Conservation (phyloP, 2,797 vertebrate genomes). For the Typhlichthys subterraneus region DNA sequence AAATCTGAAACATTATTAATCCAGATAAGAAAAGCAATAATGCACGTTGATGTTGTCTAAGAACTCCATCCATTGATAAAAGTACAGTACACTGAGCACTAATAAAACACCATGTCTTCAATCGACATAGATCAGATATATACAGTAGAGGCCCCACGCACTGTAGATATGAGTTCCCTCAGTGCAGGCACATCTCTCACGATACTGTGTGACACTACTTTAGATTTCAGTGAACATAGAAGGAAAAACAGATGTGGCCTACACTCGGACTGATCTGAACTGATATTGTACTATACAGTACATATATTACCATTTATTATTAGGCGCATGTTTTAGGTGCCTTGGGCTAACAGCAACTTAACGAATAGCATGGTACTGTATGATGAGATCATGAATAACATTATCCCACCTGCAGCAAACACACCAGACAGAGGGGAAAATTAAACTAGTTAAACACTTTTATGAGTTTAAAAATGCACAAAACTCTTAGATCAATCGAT, state of each 20-base stretch:
- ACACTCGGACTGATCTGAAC: conserved; percentile 12
- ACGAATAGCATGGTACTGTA: not conserved
- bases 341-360: conserved; percentile 29
- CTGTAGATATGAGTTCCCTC: conserved; percentile 7
- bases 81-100: conserved; percentile 15
- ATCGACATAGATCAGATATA: not conserved
- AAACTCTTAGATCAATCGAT: conserved; percentile 65
- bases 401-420: conserved; percentile 7
- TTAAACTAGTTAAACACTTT: too few relatives aligned
- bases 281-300: conserved; percentile 12
- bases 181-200: not conserved
- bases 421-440: too few relatives aligned
- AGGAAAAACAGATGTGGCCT: not conserved
- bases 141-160: not conserved
- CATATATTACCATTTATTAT: conserved; percentile 6
- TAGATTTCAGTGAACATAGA: conserved; percentile 1
- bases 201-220: not conserved
- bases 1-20: conserved; percentile 58
- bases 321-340: conserved; percentile 37
- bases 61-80: conserved; percentile 14
- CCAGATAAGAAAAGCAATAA: conserved; percentile 65
- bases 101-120: conserved; percentile 15
- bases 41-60: conserved; percentile 25
- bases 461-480: conserved; percentile 70
- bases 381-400: conserved; percentile 31